These are phyloP conservation scores for Coenobita brevimanus DNA, from an alignment of 1,140 invertebrate genomes.

Conservation along the genomic window DNA sequence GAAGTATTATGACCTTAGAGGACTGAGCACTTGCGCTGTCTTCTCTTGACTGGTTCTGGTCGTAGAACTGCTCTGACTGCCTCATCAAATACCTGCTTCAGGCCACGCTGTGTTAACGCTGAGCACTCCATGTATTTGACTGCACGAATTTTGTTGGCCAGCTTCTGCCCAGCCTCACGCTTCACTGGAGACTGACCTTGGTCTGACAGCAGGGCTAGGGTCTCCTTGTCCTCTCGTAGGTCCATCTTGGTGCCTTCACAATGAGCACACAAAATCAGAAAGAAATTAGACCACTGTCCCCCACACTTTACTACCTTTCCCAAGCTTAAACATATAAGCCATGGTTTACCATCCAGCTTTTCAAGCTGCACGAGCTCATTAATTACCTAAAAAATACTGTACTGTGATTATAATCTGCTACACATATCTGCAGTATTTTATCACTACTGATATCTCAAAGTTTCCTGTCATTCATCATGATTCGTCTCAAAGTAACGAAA, in stretches of 20 bases:
- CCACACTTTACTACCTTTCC: no score
- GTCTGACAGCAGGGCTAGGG: conserved; percentile 89
- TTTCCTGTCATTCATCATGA: no score
- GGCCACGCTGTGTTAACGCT: conserved; percentile 96
- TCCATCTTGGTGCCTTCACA: conserved; percentile 92
- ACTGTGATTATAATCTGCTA: no score
- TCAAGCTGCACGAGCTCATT: no score
- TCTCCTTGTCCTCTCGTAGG: conserved; percentile 94
- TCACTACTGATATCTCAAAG: no score
- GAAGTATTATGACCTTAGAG: conserved; percentile 33
- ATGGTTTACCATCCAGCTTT: no score
- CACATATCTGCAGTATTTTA: no score
- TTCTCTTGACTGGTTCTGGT: conserved; percentile 55
- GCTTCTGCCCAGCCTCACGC: conserved; percentile 94
- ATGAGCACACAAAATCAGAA: background rate
- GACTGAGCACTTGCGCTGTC: conserved; percentile 55
- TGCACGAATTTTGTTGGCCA: conserved; percentile 97
- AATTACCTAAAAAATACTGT: no score
- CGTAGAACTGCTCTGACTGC: conserved; percentile 49
- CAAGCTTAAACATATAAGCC: no score
- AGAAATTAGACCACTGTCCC: no score
- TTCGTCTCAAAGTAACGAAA: no score
- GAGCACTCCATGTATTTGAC: conserved; percentile 99
- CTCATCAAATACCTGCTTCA: conserved; percentile 82
- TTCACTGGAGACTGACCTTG: conserved; percentile 96